phyloP scores from a whole-genome alignment of 2,113 vertebrate genomes.

The Egretta garzetta region DNA sequence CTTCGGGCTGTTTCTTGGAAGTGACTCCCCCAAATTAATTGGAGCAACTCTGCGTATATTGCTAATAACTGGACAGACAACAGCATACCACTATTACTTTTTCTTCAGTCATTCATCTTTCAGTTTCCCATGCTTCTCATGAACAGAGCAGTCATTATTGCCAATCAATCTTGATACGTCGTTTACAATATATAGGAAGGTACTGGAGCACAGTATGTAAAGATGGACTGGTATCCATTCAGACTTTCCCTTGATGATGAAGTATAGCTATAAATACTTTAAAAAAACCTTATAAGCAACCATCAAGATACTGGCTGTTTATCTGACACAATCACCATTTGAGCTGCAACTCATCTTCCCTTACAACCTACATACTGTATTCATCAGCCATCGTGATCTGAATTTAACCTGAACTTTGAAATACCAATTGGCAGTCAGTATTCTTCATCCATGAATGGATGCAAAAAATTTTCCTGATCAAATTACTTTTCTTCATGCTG shows the following conservation, averaged over 20 bases:
- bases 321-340: neutral
- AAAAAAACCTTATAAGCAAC: neutral
- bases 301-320: neutral
- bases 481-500: neutral
- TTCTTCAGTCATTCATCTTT: neutral
- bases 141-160: neutral
- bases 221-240: neutral
- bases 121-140: neutral
- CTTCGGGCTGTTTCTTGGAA: neutral
- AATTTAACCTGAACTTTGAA: neutral
- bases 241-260: neutral
- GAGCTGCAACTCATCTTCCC: neutral
- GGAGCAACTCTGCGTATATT: neutral
- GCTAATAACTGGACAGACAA: neutral
- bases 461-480: neutral
- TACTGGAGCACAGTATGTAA: neutral
- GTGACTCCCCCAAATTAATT: neutral
- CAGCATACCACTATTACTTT: neutral
- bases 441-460: neutral
- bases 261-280: neutral
- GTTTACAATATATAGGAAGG: neutral
- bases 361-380: neutral
- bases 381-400: neutral
- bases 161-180: neutral
- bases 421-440: neutral